Evolutionary conservation across 2,113 vertebrate species (phyloP).

Genomic region (Gambusia affinis): DNA sequence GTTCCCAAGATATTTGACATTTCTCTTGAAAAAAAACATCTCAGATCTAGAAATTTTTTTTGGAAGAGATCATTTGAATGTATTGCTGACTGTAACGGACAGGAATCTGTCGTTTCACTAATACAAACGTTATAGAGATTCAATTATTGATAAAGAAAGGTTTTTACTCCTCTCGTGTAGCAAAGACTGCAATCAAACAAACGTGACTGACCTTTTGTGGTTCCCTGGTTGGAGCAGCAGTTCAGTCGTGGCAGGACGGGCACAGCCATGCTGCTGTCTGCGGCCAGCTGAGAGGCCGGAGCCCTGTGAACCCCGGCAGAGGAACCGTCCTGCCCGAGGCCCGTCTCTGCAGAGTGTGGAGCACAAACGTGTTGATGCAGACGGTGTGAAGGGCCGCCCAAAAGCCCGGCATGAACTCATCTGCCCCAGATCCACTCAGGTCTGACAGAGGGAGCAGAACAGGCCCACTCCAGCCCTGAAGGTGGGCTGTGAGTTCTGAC

Average conservation of each 20-base stretch:
- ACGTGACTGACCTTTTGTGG: conserved; percentile 36
- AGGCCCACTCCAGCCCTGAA: conserved; percentile 64
- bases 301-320: conserved; percentile 51
- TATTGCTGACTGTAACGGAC: neutral
- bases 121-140: too few species aligned
- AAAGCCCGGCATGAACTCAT: conserved; percentile 56
- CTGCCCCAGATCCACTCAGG: neutral
- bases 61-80: neutral
- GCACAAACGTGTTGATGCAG: conserved; percentile 68
- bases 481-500: conserved; percentile 26
- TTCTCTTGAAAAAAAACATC: neutral
- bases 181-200: too few species aligned
- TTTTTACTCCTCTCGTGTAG: too few species aligned
- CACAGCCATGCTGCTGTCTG: conserved; percentile 33
- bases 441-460: conserved; percentile 40
- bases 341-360: conserved; percentile 54
- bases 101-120: neutral
- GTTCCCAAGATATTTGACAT: neutral
- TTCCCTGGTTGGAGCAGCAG: conserved; percentile 51
- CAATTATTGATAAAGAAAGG: too few species aligned
- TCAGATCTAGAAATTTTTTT: neutral
- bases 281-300: conserved; percentile 62
- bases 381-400: conserved; percentile 52
- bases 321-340: conserved; percentile 20
- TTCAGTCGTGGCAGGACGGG: conserved; percentile 42